Conservation (phyloP, 2,113 vertebrate genomes). For the Centropus unirufus region DNA sequence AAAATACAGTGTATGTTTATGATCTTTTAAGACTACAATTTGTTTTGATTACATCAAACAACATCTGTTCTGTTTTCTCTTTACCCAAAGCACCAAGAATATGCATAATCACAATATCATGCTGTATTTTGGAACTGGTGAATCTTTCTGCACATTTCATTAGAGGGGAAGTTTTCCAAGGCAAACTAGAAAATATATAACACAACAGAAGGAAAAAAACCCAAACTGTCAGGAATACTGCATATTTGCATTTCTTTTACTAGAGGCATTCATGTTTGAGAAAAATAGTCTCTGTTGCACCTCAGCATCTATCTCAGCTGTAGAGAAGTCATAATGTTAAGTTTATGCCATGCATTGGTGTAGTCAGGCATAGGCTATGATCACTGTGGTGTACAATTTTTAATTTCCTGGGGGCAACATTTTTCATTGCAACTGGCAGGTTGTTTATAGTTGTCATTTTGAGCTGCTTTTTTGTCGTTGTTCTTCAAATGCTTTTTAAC, state of each 20-base stretch:
- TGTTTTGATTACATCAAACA: constrained; percentile 63
- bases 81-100: constrained; percentile 18
- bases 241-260: background rate
- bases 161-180: background rate
- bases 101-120: background rate
- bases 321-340: background rate
- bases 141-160: background rate
- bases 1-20: constrained; percentile 31
- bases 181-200: background rate
- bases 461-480: background rate
- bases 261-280: background rate
- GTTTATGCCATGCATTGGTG: background rate
- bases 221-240: background rate
- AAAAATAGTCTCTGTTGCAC: background rate
- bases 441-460: background rate
- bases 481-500: constrained; percentile 11
- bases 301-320: background rate
- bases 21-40: constrained; percentile 36
- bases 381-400: background rate
- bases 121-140: background rate
- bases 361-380: background rate
- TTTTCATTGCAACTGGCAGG: background rate
- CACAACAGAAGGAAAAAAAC: background rate
- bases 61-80: constrained; percentile 44
- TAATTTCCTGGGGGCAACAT: background rate